Conservation (phyloP, 1,140 invertebrate genomes). For the Elymnias hypermnestra region DNA sequence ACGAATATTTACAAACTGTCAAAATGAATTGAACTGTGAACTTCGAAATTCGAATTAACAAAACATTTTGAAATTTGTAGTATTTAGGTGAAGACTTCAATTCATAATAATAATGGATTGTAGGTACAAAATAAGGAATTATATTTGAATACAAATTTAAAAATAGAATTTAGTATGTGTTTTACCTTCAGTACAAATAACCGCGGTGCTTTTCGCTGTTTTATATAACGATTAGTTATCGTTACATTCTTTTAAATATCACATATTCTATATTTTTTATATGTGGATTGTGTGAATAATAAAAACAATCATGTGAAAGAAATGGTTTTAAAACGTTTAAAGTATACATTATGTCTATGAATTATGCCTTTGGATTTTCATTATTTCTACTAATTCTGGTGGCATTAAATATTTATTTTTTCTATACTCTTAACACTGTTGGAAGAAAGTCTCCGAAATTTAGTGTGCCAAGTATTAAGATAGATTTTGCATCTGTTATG, state of each 20-base stretch:
- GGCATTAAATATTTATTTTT: conserved; percentile 60
- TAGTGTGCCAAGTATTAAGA: conserved; percentile 40
- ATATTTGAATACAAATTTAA: too few relatives aligned
- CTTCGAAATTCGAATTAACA: too few relatives aligned
- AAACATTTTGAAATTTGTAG: too few relatives aligned
- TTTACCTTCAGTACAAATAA: background rate
- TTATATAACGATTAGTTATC: background rate
- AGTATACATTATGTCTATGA: conserved; percentile 53
- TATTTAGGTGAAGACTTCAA: too few relatives aligned
- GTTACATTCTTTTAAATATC: background rate
- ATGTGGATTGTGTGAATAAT: too few relatives aligned
- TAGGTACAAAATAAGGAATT: too few relatives aligned
- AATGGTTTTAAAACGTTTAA: background rate
- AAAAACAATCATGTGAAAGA: background rate
- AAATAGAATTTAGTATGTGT: too few relatives aligned
- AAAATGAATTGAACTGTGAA: too few relatives aligned
- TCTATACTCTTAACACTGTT: conserved; percentile 49
- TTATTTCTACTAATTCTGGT: conserved; percentile 56
- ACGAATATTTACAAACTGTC: too few relatives aligned
- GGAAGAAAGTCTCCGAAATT: conserved; percentile 36
- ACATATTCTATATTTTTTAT: too few relatives aligned
- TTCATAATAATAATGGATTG: too few relatives aligned
- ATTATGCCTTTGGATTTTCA: conserved; percentile 62
- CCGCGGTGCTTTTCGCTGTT: background rate
- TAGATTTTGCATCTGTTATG: conserved; percentile 39